Conservation (phyloP, 2,113 vertebrate genomes). For the Montifringilla adamsi region DNA sequence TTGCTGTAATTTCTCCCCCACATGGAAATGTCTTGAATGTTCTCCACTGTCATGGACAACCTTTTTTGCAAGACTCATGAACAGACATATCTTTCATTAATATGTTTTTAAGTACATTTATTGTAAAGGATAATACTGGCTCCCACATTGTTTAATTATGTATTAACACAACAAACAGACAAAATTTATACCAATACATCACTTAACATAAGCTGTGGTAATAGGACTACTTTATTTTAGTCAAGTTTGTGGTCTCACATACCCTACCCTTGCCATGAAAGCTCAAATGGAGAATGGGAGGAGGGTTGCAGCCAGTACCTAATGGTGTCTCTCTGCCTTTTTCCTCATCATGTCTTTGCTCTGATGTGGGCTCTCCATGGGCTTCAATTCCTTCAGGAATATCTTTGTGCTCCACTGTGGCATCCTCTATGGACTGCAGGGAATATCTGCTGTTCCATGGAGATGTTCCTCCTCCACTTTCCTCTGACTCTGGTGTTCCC, state of each 20-base stretch:
- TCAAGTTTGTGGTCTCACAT: not conserved
- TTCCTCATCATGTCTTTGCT: not conserved
- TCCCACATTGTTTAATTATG: not conserved
- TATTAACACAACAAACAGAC: not conserved
- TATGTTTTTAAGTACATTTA: not conserved
- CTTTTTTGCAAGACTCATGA: not conserved
- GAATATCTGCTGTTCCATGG: not conserved
- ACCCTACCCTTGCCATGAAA: not conserved
- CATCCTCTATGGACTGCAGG: not conserved
- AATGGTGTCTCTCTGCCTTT: not conserved
- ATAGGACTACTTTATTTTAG: not conserved
- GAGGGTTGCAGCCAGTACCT: not conserved
- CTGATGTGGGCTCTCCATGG: not conserved
- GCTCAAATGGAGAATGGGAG: not conserved
- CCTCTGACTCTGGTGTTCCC: not conserved
- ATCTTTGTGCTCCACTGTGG: not conserved
- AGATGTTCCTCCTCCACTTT: not conserved
- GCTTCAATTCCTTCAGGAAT: not conserved
- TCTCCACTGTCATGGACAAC: not conserved
- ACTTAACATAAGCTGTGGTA: not conserved
- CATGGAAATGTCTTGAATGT: not conserved
- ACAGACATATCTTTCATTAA: not conserved
- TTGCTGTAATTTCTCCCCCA: not conserved
- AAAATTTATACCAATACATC: not conserved
- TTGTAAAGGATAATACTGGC: not conserved